Percentiles rank a stretch among this genome's conserved stretches.
These are phyloP conservation scores for Parnassius apollo DNA, from an alignment of 2,888 invertebrate species.

Conservation along the genomic window DNA sequence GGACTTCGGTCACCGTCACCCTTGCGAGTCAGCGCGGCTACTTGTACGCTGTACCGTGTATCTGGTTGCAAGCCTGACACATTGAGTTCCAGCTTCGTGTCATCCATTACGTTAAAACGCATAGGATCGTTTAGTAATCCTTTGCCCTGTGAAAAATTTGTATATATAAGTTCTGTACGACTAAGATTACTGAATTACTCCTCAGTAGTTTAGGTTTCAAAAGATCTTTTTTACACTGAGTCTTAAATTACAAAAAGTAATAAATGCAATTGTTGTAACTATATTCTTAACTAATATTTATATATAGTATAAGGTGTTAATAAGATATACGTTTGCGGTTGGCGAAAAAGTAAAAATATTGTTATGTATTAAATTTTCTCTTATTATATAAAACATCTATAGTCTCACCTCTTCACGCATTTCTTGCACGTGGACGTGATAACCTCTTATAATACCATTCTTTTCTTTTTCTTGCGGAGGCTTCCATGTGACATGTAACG, in stretches of 20 bases:
- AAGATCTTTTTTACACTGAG: too few relatives aligned
- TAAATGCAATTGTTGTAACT: too few relatives aligned
- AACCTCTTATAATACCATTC: slow-evolving; percentile 97
- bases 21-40: slow-evolving; percentile 96
- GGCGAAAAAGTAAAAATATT: too few relatives aligned
- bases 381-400: neutral
- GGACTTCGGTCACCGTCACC: slow-evolving; percentile 97
- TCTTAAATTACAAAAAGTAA: too few relatives aligned
- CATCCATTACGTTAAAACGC: slow-evolving; percentile 92
- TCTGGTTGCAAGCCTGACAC: slow-evolving; percentile 96
- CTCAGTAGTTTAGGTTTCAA: too few relatives aligned
- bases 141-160: slow-evolving; percentile 78
- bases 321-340: too few relatives aligned
- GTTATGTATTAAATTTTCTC: too few relatives aligned
- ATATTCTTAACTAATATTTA: too few relatives aligned
- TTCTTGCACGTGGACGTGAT: slow-evolving; percentile 97
- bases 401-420: slow-evolving; percentile 88
- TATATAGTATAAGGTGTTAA: too few relatives aligned
- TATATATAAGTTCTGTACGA: too few relatives aligned
- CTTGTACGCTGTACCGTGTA: slow-evolving; percentile 95
- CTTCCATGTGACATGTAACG: slow-evolving; percentile 96
- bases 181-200: too few relatives aligned
- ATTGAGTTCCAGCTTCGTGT: slow-evolving; percentile 88
- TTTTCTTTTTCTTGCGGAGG: slow-evolving; percentile 94
- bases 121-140: slow-evolving; percentile 92